Evolutionary conservation across 2,888 invertebrate species (phyloP), one percentile per base, ranked within the genome.

Genomic region (Cheilosia impressa): DNA sequence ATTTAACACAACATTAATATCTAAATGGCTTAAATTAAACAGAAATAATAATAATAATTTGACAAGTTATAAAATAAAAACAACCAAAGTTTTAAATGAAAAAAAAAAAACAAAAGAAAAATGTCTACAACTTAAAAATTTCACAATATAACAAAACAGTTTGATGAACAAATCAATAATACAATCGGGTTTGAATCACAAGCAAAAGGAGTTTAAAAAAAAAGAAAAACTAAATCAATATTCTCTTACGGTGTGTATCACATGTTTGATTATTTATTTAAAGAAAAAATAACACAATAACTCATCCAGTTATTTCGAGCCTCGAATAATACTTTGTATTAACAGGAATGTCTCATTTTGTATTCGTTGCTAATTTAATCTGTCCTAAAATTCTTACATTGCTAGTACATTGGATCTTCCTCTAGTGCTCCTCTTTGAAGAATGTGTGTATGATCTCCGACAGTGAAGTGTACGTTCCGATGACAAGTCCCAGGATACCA

Each of bases 401-500:
- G 27, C 27, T 53, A 63, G 41, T 17, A 19, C 0, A 19, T 47
- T 78, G 19, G 5, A 15, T 3, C 4, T 52, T 65, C 22, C 41
- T 52, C n/a, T 82, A 43, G 31, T 73, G 53, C 15, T 72, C 52
- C 4, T 69, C 60, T 1, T 71, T 38, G n/a, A 93, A 92, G 90
- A 95, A 95, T 80, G 93, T 94, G 13, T 91, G 87, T 83, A 95
- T 93, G 88, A 96, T 95, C 85, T 94, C 94, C 7, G 93, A 93
- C 0, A 96, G 91, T 38, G 95, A 95, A 6, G 95, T 95, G 91
- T 94, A 95, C 0, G 96, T 95, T 66, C 96, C 96, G 45, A 95
- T 94, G 5, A 95, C 90, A 27, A 96, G 93, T 0, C 96, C 96
- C 4, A 96, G 91, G 0, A 94, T 89, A 1, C 96, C 96, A 88